Evolutionary conservation across 2,888 invertebrate genomes (phyloP), one percentile per base, ranked within the genome.

Genomic region (Aphidoletes aphidimyza): DNA sequence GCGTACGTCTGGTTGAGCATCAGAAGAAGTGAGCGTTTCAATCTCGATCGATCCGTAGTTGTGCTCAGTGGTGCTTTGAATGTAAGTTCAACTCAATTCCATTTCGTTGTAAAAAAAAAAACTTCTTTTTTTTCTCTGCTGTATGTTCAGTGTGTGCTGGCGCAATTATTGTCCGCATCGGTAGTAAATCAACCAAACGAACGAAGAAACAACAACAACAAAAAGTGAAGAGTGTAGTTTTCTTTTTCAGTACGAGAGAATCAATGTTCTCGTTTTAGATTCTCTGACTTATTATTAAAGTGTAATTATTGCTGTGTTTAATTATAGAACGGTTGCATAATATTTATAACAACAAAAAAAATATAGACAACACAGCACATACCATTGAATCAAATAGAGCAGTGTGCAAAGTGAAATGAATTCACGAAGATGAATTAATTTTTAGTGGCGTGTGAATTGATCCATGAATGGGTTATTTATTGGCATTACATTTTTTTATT

Each of bases 31-130:
- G n/a, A 37, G n/a, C 37, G 37, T 9, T 81, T 81, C 36, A 81
- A 81, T 81, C 81, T 81, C n/a, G 37, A 81, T 81, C 37, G 81
- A 81, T 81, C 37, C 37, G 37, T 81, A 81, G 81, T 81, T 81
- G 37, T 81, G 81, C 37, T 81, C 36, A 81, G 37, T 81, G 81
- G 81, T 81, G 81, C 78, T 81, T 81, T 22, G 37, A 81, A 81
- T 37, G 37, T 81, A 81, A 81, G 81, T 81, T 81, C 37, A n/a
- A 69, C 69, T 69, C 14, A 17, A 37, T 37, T 81, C n/a, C 37
- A 81, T 81, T 81, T 78, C 26, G 22, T 3, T 26, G 22, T 22
- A 26, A n/a, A 17, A 17, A 11, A 47, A n/a, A n/a, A n/a, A 42
- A 42, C 14, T 42, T 42, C 42, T 6, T 42, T 42, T 54, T 26